phyloP scores from a whole-genome alignment of 2,888 invertebrate genomes.

The Agriopis leucophaearia region DNA sequence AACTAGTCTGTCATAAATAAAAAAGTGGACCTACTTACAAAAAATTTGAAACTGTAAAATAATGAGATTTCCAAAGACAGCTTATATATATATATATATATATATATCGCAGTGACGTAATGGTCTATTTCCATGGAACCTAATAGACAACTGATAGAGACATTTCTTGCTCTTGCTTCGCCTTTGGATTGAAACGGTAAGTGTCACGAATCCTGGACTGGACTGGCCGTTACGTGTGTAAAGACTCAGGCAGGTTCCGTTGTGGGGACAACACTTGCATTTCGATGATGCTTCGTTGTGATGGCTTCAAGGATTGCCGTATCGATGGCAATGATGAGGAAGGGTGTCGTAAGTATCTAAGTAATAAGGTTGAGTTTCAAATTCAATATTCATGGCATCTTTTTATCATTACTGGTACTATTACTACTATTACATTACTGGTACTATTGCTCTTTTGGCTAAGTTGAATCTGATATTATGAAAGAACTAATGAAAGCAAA shows the following conservation, averaged over 20 bases:
- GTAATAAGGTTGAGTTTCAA: background rate
- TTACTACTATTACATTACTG: background rate
- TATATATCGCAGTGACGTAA: conserved; percentile 7
- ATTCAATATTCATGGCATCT: conserved; percentile 17
- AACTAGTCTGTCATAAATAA: too few relatives aligned
- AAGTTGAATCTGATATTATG: background rate
- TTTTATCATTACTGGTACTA: background rate
- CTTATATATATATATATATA: background rate
- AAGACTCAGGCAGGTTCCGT: conserved; percentile 87
- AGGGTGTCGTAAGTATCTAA: conserved; percentile 87
- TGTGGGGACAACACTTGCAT: conserved; percentile 92
- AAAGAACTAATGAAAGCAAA: background rate
- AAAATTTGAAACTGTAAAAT: background rate
- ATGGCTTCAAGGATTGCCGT: conserved; percentile 91
- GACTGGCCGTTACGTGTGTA: conserved; percentile 73
- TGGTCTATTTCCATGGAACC: background rate
- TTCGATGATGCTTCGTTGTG: conserved; percentile 89
- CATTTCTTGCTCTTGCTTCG: conserved; percentile 61
- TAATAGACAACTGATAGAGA: conserved; percentile 5
- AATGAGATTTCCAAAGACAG: background rate
- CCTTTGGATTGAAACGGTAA: conserved; percentile 66
- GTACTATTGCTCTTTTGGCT: background rate
- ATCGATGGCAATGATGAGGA: conserved; percentile 88
- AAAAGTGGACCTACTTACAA: too few relatives aligned
- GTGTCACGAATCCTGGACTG: conserved; percentile 65